These are phyloP conservation scores for Neosilurus hyrtlii DNA, from an alignment of 2,797 vertebrate genomes.

Conservation along the genomic window DNA sequence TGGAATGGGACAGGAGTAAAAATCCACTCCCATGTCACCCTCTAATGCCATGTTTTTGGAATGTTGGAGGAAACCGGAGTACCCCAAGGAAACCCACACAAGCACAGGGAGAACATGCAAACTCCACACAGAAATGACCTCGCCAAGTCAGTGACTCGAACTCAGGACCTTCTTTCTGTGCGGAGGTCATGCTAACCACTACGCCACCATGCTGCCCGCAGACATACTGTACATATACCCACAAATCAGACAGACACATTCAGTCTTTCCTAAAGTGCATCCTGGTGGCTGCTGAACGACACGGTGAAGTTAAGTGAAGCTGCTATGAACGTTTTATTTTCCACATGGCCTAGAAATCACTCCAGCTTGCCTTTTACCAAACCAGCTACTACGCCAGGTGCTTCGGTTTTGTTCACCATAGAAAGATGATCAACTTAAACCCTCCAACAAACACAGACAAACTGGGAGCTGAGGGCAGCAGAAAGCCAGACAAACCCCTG, in stretches of 20 bases:
- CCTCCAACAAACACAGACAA: conserved; percentile 29
- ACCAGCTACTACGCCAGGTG: not conserved
- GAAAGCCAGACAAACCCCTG: conserved; percentile 36
- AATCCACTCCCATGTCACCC: no score
- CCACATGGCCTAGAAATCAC: not conserved
- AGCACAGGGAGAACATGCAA: no score
- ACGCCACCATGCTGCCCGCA: not conserved
- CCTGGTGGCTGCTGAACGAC: not conserved
- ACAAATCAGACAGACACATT: not conserved
- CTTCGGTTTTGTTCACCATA: not conserved
- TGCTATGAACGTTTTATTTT: not conserved
- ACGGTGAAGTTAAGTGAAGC: not conserved
- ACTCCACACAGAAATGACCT: no score
- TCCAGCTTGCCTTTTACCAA: not conserved
- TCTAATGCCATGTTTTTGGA: no score
- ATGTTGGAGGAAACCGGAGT: no score
- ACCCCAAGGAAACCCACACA: no score
- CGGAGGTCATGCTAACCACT: no score
- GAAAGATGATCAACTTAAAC: not conserved
- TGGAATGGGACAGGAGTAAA: no score
- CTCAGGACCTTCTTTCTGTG: no score
- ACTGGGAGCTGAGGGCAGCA: conserved; percentile 13
- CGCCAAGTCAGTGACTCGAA: no score
- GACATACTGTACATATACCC: not conserved
- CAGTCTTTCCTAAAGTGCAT: not conserved